Evolutionary conservation across 2,797 vertebrate species (phyloP).

Genomic region (Macropus fuliginosus): DNA sequence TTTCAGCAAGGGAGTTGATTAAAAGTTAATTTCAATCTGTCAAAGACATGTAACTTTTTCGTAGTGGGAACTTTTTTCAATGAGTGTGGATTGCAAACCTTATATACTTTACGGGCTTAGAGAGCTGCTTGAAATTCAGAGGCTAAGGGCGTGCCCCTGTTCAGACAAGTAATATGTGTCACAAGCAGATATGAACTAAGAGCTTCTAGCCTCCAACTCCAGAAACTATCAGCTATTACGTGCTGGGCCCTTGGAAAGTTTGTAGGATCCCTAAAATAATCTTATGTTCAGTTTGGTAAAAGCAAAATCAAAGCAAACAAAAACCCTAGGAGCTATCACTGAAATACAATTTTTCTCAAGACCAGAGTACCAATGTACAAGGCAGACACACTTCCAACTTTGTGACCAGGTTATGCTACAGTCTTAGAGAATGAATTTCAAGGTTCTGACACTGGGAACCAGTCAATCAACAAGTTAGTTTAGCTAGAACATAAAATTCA

Average conservation of each 20-base stretch:
- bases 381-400: not conserved
- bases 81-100: not conserved
- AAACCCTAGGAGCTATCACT: not conserved
- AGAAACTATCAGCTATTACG: not conserved
- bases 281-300: not conserved
- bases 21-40: not conserved
- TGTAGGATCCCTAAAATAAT: not conserved
- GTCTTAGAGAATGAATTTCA: conserved; percentile 1
- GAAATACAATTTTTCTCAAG: not conserved
- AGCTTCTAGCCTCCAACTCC: not conserved
- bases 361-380: not conserved
- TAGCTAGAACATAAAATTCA: not conserved
- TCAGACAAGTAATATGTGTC: not conserved
- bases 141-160: not conserved
- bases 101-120: not conserved
- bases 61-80: not conserved
- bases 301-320: not conserved
- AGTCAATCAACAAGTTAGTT: not conserved
- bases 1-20: not conserved
- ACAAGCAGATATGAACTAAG: not conserved
- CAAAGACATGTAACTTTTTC: not conserved
- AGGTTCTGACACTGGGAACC: not conserved
- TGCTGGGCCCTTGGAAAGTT: not conserved
- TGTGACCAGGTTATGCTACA: not conserved
- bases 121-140: not conserved